Conservation (phyloP, 35 echinoderm and acorn worm genomes). For the Chiridota heheva region DNA sequence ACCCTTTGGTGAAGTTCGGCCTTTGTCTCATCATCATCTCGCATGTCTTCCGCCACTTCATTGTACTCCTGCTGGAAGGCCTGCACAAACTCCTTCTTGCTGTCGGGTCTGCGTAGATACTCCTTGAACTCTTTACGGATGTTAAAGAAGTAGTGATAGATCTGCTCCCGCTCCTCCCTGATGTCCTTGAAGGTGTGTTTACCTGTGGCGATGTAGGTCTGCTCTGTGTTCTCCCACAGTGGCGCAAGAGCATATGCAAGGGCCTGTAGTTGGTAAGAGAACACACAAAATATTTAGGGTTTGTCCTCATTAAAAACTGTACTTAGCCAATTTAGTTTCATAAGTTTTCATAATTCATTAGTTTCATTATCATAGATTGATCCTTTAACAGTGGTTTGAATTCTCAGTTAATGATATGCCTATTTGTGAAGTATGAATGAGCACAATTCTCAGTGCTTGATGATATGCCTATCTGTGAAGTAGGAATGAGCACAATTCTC, state of each 20-base stretch:
- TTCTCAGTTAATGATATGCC: no score
- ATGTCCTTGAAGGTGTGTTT: slow-evolving; percentile 84
- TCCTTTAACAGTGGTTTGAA: no score
- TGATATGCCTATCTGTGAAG: no score
- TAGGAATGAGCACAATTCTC: no score
- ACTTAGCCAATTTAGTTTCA: background rate
- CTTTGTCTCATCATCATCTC: slow-evolving; percentile 97
- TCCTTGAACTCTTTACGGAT: slow-evolving; percentile 85
- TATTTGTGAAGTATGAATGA: no score
- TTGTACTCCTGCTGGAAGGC: slow-evolving; percentile 94
- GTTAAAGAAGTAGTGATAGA: slow-evolving; percentile 94
- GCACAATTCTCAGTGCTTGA: no score
- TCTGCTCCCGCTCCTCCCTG: slow-evolving; percentile 81
- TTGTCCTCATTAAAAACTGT: background rate
- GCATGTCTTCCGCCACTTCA: slow-evolving; percentile 91
- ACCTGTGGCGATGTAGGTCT: slow-evolving; percentile 74
- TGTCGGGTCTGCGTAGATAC: slow-evolving; percentile 74
- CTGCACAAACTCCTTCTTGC: slow-evolving; percentile 84
- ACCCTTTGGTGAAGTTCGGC: slow-evolving; percentile 92
- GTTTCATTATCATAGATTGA: background rate
- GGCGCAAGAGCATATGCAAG: slow-evolving; percentile 62
- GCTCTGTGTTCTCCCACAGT: slow-evolving; percentile 90
- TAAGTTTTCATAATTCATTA: background rate
- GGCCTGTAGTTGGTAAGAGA: slow-evolving; percentile 17
- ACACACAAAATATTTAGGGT: background rate